Evolutionary conservation across 2,113 vertebrate genomes (phyloP).

Genomic region (Cyphomyrus plagiostoma): DNA sequence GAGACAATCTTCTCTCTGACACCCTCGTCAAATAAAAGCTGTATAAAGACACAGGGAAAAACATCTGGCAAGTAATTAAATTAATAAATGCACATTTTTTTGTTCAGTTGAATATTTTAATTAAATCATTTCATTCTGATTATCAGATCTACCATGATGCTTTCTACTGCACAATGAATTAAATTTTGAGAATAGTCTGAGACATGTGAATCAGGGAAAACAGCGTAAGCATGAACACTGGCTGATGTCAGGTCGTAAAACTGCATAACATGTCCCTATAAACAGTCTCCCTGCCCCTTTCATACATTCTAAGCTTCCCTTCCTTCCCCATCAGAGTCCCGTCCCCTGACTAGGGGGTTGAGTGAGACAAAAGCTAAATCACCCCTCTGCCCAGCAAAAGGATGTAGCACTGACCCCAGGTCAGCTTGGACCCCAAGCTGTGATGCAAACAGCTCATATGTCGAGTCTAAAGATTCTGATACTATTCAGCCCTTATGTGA

Average conservation of each 20-base stretch:
- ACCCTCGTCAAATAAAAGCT: slow-evolving; percentile 9
- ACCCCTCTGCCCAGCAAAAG: not conserved
- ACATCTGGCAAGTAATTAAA: not conserved
- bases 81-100: slow-evolving; percentile 3
- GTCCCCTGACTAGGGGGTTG: not conserved
- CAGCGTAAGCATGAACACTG: not conserved
- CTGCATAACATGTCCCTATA: not conserved
- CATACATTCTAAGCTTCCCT: not conserved
- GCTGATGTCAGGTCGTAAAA: not conserved
- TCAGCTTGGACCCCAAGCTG: not conserved
- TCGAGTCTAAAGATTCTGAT: not conserved
- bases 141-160: not conserved
- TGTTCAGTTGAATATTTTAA: not conserved
- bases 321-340: not conserved
- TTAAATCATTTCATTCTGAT: not conserved
- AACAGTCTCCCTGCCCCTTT: not conserved
- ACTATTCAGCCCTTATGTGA: not conserved
- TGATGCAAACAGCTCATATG: not conserved
- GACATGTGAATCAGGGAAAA: not conserved
- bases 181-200: not conserved
- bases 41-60: not conserved
- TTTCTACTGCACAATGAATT: not conserved
- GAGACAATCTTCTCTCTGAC: slow-evolving; percentile 8
- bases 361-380: not conserved
- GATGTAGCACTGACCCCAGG: not conserved